A percentile compares a stretch with the other conserved stretches of the same genome.
These are phyloP conservation scores for Acanthosepion pharaonis DNA, from an alignment of 2,888 invertebrate species.

Conservation along the genomic window DNA sequence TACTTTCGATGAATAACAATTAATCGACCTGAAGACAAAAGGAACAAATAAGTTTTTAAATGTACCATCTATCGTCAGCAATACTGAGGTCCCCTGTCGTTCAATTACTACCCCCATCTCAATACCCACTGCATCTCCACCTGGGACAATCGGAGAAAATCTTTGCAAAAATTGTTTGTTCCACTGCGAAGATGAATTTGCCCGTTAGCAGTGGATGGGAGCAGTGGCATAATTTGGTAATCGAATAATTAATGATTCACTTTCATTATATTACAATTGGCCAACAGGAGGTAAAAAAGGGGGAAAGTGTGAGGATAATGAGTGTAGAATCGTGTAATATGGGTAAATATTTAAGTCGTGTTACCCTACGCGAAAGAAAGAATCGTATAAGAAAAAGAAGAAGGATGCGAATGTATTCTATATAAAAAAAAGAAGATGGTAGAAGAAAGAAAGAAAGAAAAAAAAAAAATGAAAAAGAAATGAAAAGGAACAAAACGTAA, in stretches of 20 bases:
- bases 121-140: background rate
- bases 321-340: too few relatives aligned
- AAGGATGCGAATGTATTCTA: too few relatives aligned
- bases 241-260: background rate
- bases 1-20: background rate
- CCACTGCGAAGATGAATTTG: background rate
- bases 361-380: too few relatives aligned
- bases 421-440: too few relatives aligned
- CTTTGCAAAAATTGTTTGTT: background rate
- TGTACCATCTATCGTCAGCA: background rate
- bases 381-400: too few relatives aligned
- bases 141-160: background rate
- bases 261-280: background rate
- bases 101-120: background rate
- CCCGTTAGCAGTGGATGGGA: background rate
- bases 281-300: background rate
- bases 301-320: background rate
- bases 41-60: background rate
- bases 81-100: background rate
- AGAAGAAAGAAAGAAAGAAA: too few relatives aligned
- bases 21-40: background rate
- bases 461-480: too few relatives aligned
- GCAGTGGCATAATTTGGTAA: background rate
- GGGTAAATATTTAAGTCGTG: too few relatives aligned
- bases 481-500: too few relatives aligned